Evolutionary conservation across 2,797 vertebrate species (phyloP).

Genomic region (Falco concolor): DNA sequence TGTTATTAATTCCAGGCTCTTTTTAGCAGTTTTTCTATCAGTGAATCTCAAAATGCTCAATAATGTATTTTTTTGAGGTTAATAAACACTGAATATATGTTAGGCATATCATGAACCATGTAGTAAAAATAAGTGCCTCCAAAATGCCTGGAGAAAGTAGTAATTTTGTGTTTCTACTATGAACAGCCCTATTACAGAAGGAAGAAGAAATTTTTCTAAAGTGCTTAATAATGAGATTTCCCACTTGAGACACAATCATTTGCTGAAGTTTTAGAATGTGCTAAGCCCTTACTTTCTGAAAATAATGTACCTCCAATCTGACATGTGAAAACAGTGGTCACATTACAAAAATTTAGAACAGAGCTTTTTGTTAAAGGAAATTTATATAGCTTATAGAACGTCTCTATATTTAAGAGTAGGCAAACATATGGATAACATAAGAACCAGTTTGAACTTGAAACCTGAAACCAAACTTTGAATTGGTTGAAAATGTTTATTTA

Average conservation of each 20-base stretch:
- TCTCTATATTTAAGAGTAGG: not conserved
- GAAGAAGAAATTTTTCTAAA: not conserved
- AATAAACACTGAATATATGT: not conserved
- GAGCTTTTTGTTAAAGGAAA: not conserved
- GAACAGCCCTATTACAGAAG: not conserved
- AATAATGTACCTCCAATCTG: not conserved
- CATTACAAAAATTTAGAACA: not conserved
- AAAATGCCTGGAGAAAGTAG: not conserved
- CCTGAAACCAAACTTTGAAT: not conserved
- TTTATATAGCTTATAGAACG: not conserved
- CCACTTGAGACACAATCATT: not conserved
- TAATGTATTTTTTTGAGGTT: not conserved
- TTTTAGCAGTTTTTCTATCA: not conserved
- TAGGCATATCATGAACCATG: not conserved
- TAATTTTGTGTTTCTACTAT: not conserved
- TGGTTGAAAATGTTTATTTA: slow-evolving; percentile 30
- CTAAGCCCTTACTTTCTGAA: not conserved
- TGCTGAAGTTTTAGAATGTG: not conserved
- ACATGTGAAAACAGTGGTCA: not conserved
- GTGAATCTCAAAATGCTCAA: not conserved
- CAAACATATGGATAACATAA: slow-evolving; percentile 34
- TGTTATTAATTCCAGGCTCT: not conserved
- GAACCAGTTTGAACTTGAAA: not conserved
- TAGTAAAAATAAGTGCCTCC: not conserved
- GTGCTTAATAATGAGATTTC: not conserved